Conservation (phyloP, 2,888 invertebrate species). For the Micropterix aruncella region DNA sequence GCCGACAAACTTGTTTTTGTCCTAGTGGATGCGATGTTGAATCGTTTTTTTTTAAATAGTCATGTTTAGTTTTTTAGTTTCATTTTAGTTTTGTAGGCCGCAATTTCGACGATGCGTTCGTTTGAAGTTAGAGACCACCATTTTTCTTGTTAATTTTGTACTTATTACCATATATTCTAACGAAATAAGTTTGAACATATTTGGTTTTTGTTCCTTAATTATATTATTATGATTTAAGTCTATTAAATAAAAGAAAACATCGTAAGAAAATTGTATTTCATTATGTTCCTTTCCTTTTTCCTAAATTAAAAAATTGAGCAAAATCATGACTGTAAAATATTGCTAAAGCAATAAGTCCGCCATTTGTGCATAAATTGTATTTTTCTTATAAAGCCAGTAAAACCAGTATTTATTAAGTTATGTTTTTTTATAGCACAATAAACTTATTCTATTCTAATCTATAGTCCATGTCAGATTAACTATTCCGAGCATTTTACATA, state of each 20-base stretch:
- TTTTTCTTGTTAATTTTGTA: not conserved
- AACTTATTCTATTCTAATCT: no score
- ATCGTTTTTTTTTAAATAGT: not conserved
- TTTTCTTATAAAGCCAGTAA: no score
- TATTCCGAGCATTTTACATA: no score
- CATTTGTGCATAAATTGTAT: no score
- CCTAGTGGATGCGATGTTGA: not conserved
- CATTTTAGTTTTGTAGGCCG: constrained; percentile 2
- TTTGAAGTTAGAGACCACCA: not conserved
- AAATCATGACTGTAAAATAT: no score
- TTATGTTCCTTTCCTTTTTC: not conserved
- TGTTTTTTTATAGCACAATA: no score
- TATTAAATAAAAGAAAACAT: constrained; percentile 10
- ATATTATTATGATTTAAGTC: constrained; percentile 22
- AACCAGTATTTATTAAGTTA: no score
- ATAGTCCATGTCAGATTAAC: no score
- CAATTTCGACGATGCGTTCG: constrained; percentile 1
- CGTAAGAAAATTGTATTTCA: constrained; percentile 2
- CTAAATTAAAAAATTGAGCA: not conserved
- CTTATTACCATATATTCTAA: not conserved
- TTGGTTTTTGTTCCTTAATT: constrained; percentile 43
- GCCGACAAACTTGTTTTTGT: constrained; percentile 20
- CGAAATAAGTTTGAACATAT: constrained; percentile 12
- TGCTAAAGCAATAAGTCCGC: no score
- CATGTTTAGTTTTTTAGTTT: constrained; percentile 2